Evolutionary conservation across 2,888 invertebrate species (phyloP).

Genomic region (Keiferia lycopersicella): DNA sequence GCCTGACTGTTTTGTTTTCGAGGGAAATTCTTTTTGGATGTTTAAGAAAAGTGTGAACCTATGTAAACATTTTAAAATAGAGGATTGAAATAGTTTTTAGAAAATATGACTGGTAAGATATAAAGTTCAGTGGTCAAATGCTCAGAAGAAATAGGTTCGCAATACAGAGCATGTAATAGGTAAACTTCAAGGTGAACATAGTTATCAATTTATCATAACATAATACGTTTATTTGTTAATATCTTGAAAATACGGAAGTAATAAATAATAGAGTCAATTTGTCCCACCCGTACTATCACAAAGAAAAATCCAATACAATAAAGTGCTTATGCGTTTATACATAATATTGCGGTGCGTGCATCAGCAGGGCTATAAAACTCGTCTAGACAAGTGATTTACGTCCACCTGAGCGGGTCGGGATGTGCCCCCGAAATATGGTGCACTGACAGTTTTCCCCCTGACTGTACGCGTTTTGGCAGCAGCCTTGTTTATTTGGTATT

Average conservation of each 20-base stretch:
- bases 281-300: conserved; percentile 33
- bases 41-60: neutral
- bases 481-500: conserved; percentile 12
- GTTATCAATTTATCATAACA: too few relatives aligned
- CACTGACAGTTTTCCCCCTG: conserved; percentile 14
- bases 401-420: conserved; percentile 57
- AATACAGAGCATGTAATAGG: too few relatives aligned
- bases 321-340: conserved; percentile 52
- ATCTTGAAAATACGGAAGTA: neutral
- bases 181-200: too few relatives aligned
- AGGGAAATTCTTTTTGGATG: neutral
- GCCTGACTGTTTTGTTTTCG: neutral
- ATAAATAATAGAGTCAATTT: neutral
- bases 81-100: too few relatives aligned
- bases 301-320: conserved; percentile 51
- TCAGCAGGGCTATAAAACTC: conserved; percentile 64
- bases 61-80: too few relatives aligned
- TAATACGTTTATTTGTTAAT: neutral
- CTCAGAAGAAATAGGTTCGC: too few relatives aligned
- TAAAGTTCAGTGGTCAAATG: too few relatives aligned
- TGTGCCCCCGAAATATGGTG: conserved; percentile 24
- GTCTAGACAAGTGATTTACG: conserved; percentile 76
- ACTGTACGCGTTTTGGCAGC: conserved; percentile 17
- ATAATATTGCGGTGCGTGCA: conserved; percentile 60
- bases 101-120: too few relatives aligned